These are phyloP conservation scores for Muscina levida DNA, from an alignment of 2,888 invertebrate species.

Conservation along the genomic window DNA sequence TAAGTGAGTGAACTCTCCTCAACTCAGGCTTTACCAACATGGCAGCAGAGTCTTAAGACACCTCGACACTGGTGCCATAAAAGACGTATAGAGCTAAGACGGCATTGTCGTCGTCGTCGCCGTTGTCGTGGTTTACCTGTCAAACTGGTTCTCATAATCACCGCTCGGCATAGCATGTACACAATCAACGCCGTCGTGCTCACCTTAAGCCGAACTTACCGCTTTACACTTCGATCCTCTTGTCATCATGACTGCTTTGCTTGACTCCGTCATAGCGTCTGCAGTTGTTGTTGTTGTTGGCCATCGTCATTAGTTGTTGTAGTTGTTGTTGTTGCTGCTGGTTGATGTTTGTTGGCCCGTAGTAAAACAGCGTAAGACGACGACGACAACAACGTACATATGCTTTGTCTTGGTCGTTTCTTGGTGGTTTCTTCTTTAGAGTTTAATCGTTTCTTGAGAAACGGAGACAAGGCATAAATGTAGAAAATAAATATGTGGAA, in stretches of 20 bases:
- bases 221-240: conserved; percentile 26
- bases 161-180: conserved; percentile 17
- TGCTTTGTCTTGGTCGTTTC: conserved; percentile 25
- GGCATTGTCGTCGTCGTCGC: conserved; percentile 30
- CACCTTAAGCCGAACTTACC: conserved; percentile 33
- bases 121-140: conserved; percentile 74
- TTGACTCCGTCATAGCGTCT: conserved; percentile 12
- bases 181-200: conserved; percentile 21
- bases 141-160: conserved; percentile 73
- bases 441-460: conserved; percentile 60
- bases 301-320: conserved; percentile 65
- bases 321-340: conserved; percentile 11
- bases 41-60: conserved; percentile 35
- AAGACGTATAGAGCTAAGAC: conserved; percentile 48
- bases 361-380: conserved; percentile 48
- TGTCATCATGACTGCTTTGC: conserved; percentile 8
- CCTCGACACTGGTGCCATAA: conserved; percentile 40
- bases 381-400: too few species aligned
- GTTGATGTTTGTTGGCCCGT: conserved; percentile 28
- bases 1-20: conserved; percentile 58
- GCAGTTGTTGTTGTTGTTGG: conserved; percentile 56
- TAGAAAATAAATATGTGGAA: conserved; percentile 41
- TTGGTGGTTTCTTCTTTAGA: conserved; percentile 35
- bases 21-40: conserved; percentile 18
- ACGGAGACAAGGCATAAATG: conserved; percentile 50